Evolutionary conservation across 2,113 vertebrate species (phyloP).

Genomic region (Ctenodactylus gundi): DNA sequence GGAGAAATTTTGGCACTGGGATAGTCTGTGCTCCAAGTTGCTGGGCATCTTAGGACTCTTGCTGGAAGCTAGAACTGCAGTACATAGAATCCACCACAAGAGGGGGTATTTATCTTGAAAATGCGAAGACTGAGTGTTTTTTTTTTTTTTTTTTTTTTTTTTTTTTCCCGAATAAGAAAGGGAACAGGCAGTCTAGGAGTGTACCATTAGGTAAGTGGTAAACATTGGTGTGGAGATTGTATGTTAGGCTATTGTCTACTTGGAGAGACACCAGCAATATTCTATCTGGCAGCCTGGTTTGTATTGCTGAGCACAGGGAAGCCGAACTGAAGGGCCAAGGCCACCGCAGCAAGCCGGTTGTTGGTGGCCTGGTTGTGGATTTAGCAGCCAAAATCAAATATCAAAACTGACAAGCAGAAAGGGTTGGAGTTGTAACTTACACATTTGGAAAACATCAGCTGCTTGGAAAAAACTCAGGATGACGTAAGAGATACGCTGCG

Average conservation of each 20-base stretch:
- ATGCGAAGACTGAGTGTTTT: conserved; percentile 42
- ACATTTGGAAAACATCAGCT: neutral
- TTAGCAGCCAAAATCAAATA: conserved; percentile 34
- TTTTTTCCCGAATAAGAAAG: neutral
- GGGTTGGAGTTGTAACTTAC: neutral
- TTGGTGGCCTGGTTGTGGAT: neutral
- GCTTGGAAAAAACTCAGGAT: conserved; percentile 31
- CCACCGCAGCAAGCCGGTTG: neutral
- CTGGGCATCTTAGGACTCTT: neutral
- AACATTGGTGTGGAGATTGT: neutral
- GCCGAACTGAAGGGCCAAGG: neutral
- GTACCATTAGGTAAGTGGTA: neutral
- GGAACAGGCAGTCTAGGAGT: neutral
- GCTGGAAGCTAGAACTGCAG: conserved; percentile 25
- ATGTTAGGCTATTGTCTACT: neutral
- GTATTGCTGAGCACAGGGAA: neutral
- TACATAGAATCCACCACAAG: conserved; percentile 59
- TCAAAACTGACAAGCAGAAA: neutral
- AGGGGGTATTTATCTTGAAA: conserved; percentile 64
- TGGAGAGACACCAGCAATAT: neutral
- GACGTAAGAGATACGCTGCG: neutral
- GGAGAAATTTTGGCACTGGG: too few species aligned
- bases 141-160: too few species aligned
- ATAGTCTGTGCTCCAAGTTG: too few species aligned
- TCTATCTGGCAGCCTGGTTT: neutral